Percentiles rank a stretch among this genome's conserved stretches.
Conservation (phyloP, 2,113 vertebrate species). For the Psilopogon haemacephalus region DNA sequence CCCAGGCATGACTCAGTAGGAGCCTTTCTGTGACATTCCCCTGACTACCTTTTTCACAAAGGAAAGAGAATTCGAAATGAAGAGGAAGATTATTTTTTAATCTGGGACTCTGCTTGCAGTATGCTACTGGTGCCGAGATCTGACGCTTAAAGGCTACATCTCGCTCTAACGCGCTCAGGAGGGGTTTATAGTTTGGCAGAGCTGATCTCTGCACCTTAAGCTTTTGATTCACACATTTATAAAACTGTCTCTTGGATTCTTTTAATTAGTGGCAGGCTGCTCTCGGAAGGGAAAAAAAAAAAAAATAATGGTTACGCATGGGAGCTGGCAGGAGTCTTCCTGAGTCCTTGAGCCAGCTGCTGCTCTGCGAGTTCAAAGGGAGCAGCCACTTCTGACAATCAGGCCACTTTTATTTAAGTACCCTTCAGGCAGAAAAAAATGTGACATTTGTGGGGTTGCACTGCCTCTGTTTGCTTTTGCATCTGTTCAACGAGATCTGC, state of each 20-base stretch:
- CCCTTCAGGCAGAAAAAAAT: neutral
- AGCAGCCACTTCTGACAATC: neutral
- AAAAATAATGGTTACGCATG: neutral
- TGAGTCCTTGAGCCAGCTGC: neutral
- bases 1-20: neutral
- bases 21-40: conserved; percentile 1
- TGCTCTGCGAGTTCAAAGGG: conserved; percentile 9
- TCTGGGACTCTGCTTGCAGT: conserved; percentile 16
- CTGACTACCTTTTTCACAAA: neutral
- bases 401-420: neutral
- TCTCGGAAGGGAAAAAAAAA: neutral
- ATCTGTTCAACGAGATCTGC: neutral
- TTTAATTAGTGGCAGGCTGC: conserved; percentile 56
- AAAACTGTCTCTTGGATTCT: conserved; percentile 50
- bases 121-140: neutral
- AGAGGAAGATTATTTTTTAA: conserved; percentile 53
- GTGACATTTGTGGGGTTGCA: conserved; percentile 1
- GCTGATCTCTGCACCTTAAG: conserved; percentile 30
- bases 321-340: conserved; percentile 30
- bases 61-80: conserved; percentile 46
- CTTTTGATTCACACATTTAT: conserved; percentile 51
- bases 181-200: conserved; percentile 34
- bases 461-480: conserved; percentile 25
- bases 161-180: conserved; percentile 27
- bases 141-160: conserved; percentile 34